Evolutionary conservation across 2,113 vertebrate species (phyloP).

Genomic region (Malurus cyaneus): DNA sequence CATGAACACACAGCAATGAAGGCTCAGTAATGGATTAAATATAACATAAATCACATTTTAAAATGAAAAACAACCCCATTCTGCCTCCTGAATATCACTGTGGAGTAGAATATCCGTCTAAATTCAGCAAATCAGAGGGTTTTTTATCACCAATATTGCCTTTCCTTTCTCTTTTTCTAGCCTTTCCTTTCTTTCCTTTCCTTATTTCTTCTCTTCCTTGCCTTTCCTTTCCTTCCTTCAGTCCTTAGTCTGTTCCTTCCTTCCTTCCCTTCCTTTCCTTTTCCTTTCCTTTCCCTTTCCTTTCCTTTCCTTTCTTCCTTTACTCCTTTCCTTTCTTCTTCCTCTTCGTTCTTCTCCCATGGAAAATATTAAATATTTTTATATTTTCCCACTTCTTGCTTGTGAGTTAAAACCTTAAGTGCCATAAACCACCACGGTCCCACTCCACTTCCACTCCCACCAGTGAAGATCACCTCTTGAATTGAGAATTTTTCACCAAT

Average conservation of each 20-base stretch:
- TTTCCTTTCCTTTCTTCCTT: no score
- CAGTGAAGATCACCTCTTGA: not conserved
- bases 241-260: no score
- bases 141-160: not conserved
- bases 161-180: no score
- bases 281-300: not conserved
- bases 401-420: not conserved
- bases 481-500: constrained; percentile 17
- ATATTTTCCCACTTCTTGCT: not conserved
- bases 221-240: no score
- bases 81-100: not conserved
- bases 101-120: not conserved
- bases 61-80: not conserved
- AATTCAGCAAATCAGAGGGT: not conserved
- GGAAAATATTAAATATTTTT: not conserved
- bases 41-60: accelerated
- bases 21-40: not conserved
- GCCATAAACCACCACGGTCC: not conserved
- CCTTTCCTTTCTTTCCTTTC: no score
- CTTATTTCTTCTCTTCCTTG: no score
- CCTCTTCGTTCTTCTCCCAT: no score
- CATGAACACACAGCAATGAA: accelerated
- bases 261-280: accelerated
- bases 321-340: no score
- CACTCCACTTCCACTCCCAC: not conserved